A percentile compares a stretch with the other conserved stretches of the same genome.
phyloP scores from a whole-genome alignment of 2,888 invertebrate species.

The Parelbella ahira region DNA sequence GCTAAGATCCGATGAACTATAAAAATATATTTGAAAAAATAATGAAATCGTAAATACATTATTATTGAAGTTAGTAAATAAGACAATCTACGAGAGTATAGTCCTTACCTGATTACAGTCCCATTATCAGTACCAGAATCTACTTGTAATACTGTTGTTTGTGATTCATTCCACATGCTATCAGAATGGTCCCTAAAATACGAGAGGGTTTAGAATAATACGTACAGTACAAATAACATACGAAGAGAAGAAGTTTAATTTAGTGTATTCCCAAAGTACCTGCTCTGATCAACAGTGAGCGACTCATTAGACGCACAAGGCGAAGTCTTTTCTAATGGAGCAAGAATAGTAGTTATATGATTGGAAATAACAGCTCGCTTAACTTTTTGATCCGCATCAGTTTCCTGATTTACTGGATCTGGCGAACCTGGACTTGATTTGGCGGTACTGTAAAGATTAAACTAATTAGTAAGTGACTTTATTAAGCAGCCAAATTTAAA shows the following conservation, averaged over 20 bases:
- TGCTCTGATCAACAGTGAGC: constrained; percentile 86
- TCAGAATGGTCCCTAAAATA: constrained; percentile 88
- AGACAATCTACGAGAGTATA: too few species aligned
- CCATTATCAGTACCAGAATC: constrained; percentile 85
- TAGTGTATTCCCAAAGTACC: constrained; percentile 52
- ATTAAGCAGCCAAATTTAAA: too few species aligned
- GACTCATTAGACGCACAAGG: constrained; percentile 92
- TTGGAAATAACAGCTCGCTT: constrained; percentile 54
- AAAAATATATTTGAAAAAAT: too few species aligned
- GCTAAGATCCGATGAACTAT: constrained; percentile 74
- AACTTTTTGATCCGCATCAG: constrained; percentile 49
- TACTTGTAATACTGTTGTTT: constrained; percentile 89
- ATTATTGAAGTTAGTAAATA: too few species aligned
- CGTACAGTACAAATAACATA: too few species aligned
- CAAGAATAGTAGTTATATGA: constrained; percentile 54
- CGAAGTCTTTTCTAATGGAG: constrained; percentile 79
- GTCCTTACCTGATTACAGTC: constrained; percentile 73
- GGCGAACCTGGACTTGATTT: constrained; percentile 86
- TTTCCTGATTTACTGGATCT: constrained; percentile 46
- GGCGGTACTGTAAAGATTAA: constrained; percentile 61
- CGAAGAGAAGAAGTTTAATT: too few species aligned
- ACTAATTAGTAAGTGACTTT: neutral
- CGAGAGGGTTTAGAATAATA: constrained; percentile 2
- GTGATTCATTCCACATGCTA: constrained; percentile 94
- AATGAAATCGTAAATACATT: too few species aligned